Evolutionary conservation across 2,888 invertebrate genomes (phyloP), one percentile per base, ranked within the genome.

Genomic region (Trissonchulus latispiculum): DNA sequence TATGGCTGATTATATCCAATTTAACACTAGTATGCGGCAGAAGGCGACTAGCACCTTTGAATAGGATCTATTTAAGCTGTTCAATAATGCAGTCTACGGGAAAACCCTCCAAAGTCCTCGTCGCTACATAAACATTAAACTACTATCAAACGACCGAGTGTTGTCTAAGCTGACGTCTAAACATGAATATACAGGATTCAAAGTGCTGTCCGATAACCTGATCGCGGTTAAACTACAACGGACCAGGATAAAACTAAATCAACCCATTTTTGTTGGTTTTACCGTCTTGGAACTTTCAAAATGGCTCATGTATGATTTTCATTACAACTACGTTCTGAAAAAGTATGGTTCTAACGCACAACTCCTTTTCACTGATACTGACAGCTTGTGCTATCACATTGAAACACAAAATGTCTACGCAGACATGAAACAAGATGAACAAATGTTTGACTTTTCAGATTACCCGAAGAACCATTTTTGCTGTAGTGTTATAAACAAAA

Each of bases 361-460:
- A 64, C 29, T 64, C 8, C 29, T 64, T 8, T 64, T 64, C 29
- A 64, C 66, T 8, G n/a, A 64, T n/a, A 64, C 66, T 15, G 66
- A 64, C n/a, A 32, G 8, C 66, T n/a, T n/a, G n/a, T n/a, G n/a
- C n/a, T n/a, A n/a, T n/a, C n/a, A n/a, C n/a, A n/a, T n/a, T n/a
- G n/a, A n/a, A n/a, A n/a, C n/a, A n/a, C n/a, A n/a, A n/a, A n/a
- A n/a, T n/a, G n/a, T n/a, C n/a, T n/a, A n/a, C n/a, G n/a, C n/a
- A n/a, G n/a, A n/a, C n/a, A n/a, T n/a, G n/a, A n/a, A n/a, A n/a
- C n/a, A n/a, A n/a, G n/a, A n/a, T n/a, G n/a, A n/a, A n/a, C n/a
- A n/a, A n/a, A n/a, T n/a, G n/a, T n/a, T n/a, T n/a, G n/a, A n/a
- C n/a, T n/a, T n/a, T n/a, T n/a, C n/a, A n/a, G n/a, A n/a, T n/a